Conservation (phyloP, 2,888 invertebrate species). For the Drosophila sordidula region DNA sequence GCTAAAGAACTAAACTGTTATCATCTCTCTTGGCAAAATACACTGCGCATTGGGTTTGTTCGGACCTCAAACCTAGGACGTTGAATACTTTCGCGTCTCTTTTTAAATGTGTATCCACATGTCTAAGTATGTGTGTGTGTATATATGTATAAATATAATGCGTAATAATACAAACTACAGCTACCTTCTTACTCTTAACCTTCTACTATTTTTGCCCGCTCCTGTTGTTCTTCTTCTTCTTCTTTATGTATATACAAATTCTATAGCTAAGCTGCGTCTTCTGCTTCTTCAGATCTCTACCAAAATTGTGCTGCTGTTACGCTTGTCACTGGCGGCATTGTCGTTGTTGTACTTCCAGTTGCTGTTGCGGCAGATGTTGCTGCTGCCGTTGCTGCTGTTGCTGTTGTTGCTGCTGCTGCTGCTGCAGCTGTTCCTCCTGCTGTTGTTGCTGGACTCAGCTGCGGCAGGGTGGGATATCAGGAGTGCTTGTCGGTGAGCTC, state of each 20-base stretch:
- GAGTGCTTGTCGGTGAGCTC: conserved; percentile 87
- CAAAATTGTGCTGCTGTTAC: conserved; percentile 62
- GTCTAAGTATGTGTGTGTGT: conserved; percentile 35
- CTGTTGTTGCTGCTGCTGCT: conserved; percentile 10
- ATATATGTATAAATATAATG: conserved; percentile 45
- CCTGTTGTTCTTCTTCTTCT: conserved; percentile 18
- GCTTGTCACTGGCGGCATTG: conserved; percentile 19
- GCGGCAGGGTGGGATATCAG: conserved; percentile 80
- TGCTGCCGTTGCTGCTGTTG: conserved; percentile 5
- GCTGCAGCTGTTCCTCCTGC: not conserved
- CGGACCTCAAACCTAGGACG: conserved; percentile 46
- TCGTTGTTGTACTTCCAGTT: conserved; percentile 51
- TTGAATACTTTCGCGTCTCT: conserved; percentile 40
- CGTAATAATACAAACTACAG: conserved; percentile 58
- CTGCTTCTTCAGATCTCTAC: conserved; percentile 40
- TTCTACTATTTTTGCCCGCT: conserved; percentile 1
- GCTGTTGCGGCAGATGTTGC: conserved; percentile 32
- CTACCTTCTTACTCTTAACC: conserved; percentile 34
- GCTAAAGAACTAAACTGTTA: conserved; percentile 7
- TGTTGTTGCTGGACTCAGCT: conserved; percentile 38
- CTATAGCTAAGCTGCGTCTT: conserved; percentile 15
- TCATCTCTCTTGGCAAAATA: conserved; percentile 13
- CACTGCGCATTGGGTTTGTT: conserved; percentile 10
- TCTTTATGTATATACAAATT: conserved; percentile 63
- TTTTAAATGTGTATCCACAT: conserved; percentile 23